Evolutionary conservation across 1,140 invertebrate species (phyloP), one percentile per base, ranked within the genome.

Genomic region (Hylyphantes graminicola): DNA sequence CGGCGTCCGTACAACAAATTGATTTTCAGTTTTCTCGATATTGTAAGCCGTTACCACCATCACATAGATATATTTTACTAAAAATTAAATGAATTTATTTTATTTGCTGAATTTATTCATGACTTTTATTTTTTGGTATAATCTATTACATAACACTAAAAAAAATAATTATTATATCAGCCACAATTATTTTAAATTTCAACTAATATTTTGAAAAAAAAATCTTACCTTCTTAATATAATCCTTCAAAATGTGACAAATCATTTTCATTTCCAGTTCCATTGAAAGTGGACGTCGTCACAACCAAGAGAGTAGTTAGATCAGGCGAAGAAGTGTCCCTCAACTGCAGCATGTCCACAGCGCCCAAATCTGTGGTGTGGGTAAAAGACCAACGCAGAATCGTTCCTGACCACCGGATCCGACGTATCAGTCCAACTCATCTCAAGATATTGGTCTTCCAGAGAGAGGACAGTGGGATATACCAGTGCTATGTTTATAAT

Each of bases 401-500:
- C 63, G 72, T 67, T 2, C 76, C 73, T 15, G 76, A 87, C 61
- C 85, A 87, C 59, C 74, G 86, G 55, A 80, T 83, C 13, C 35
- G 86, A 17, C 55, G 76, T 3, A 63, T 85, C 9, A 77, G 84
- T 17, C 72, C 81, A 35, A 81, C 79, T 17, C 67, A 79, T 59
- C 50, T 87, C 6, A 77, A 77, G 35, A 87, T 87, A 11, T 51
- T 77, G 0, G 79, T 80, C 15, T 87, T 86, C 61, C 73, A 85
- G 59, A 67, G 74, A 57, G 86, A 87, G 61, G 85, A 86, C 15
- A 85, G 77, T 63, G 86, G 86, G 13, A 73, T 87, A 64, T 85
- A 86, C 63, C 86, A 87, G 57, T 87, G 86, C 53, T 87, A 83
- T 19, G 80, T 86, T 15, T 85, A 85, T 51, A 80, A 82, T 75